Base-by-base conservation (phyloP, 2,113 vertebrate species). In the Pseudorectes ferrugineus region DNA sequence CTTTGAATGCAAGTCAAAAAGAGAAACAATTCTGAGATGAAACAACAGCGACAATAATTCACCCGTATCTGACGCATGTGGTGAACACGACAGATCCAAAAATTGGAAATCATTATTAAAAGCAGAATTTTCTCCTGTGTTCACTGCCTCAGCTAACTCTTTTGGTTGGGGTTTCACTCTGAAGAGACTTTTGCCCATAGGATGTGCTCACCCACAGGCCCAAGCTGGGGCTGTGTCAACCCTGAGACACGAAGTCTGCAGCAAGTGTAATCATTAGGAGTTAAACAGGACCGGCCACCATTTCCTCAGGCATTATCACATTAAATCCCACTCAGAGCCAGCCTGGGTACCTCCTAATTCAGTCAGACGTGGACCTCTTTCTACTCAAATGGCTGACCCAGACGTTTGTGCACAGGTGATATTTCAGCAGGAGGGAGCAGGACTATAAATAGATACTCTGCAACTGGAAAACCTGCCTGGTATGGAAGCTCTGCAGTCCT, bases 291-390 rank as follows among this genome's bases (percentile, higher is more conserved):
- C 73, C 0, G 0, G 35, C 38, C 66, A 79, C 36, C 28, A 38
- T 85, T 91, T 96, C 84, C 86, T 79, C 1, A 1, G 45, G 36
- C 77, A 79, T 95, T 85, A 96, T 91, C 52, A 31, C 84, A 95
- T 93, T 92, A 95, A 95, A 72, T 57, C 70, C 82, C 66, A 65
- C 87, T 95, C 84, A 65, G 84, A 89, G 49, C 20, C 86, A 94
- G 86, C 21, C 89, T 76, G 45, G 88, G 61, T 62, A 82, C n/a
- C 92, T 62, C 67, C 48, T 92, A 89, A 93, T 92, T 87, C 80
- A 89, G 77, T 87, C 94, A 94, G 73, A 67, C 0, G 0, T 33
- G 45, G 45, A 87, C 76, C 51, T 58, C 76, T 66, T 80, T 55
- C 88, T 62, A 31, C 67, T 51, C 59, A 93, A 88, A 92, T 70